Conservation (phyloP, 2,888 invertebrate species). For the Spodoptera exigua region DNA sequence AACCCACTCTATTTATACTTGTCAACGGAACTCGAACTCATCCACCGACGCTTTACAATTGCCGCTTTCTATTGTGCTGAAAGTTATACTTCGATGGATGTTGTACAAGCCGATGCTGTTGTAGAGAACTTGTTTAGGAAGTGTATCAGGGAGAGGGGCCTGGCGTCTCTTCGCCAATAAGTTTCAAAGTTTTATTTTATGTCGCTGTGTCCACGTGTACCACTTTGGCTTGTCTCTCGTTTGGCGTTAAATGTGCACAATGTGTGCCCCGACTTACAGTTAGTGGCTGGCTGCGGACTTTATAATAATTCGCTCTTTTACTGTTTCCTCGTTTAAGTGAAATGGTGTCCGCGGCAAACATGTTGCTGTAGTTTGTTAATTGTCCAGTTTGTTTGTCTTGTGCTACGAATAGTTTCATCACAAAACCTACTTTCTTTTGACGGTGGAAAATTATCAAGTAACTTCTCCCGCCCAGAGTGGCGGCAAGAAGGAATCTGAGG, state of each 20-base stretch:
- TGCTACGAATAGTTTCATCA: slow-evolving; percentile 9
- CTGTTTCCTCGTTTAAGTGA: slow-evolving; percentile 47
- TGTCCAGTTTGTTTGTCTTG: slow-evolving; percentile 22
- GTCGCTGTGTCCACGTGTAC: slow-evolving; percentile 65
- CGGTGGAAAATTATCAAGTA: too few species aligned
- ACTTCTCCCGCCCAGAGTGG: too few species aligned
- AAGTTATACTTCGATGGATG: slow-evolving; percentile 26
- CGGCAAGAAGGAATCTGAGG: too few species aligned
- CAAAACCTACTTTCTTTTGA: too few species aligned
- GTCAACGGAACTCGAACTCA: slow-evolving; percentile 11
- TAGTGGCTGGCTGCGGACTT: slow-evolving; percentile 44
- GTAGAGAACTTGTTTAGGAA: slow-evolving; percentile 45
- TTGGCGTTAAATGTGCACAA: slow-evolving; percentile 60
- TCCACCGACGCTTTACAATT: slow-evolving; percentile 39
- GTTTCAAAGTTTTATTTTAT: slow-evolving; percentile 74
- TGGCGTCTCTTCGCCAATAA: slow-evolving; percentile 69
- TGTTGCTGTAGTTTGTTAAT: slow-evolving; percentile 26
- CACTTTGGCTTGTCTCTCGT: slow-evolving; percentile 61
- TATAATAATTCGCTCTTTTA: slow-evolving; percentile 38
- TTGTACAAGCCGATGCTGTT: slow-evolving; percentile 13
- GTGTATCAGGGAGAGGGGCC: slow-evolving; percentile 44
- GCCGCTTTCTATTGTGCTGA: neutral
- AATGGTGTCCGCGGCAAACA: slow-evolving; percentile 32
- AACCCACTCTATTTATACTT: slow-evolving; percentile 35
- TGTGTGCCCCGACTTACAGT: slow-evolving; percentile 51